Evolutionary conservation across 1,140 invertebrate genomes (phyloP).

Genomic region (Trinorchestia longiramus): DNA sequence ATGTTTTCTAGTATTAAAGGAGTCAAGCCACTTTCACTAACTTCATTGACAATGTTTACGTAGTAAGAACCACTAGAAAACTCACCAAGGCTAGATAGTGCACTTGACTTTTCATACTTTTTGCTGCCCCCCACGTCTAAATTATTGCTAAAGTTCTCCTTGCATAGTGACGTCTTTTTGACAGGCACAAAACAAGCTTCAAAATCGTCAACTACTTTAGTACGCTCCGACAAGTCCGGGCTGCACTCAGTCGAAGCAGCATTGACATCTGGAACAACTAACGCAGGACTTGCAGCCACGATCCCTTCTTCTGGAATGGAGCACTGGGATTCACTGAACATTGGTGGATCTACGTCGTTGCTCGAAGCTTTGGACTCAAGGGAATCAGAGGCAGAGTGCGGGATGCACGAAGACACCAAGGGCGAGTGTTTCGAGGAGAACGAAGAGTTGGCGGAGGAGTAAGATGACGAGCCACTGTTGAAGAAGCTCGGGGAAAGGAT

Average conservation of each 20-base stretch:
- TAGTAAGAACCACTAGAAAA: neutral
- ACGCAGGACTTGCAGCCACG: neutral
- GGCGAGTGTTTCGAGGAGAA: neutral
- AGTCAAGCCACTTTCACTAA: neutral
- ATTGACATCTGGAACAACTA: neutral
- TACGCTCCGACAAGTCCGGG: neutral
- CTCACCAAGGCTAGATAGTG: neutral
- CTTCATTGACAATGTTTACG: neutral
- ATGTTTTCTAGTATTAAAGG: slow-evolving; percentile 4
- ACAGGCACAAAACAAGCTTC: neutral
- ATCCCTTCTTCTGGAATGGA: neutral
- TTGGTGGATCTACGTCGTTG: neutral
- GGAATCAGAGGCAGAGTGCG: neutral
- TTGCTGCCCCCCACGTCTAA: slow-evolving; percentile 6
- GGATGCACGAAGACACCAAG: neutral
- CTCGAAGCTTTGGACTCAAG: slow-evolving; percentile 38
- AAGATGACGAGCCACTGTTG: neutral
- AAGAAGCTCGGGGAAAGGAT: neutral
- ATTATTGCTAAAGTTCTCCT: slow-evolving; percentile 7
- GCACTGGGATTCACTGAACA: neutral
- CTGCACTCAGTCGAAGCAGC: neutral
- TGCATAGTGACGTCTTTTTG: neutral
- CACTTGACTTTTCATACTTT: slow-evolving; percentile 5
- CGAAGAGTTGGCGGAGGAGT: neutral
- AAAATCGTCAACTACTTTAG: slow-evolving; percentile 19